Conservation (phyloP, 2,797 vertebrate genomes). For the Sebastes nivosus region DNA sequence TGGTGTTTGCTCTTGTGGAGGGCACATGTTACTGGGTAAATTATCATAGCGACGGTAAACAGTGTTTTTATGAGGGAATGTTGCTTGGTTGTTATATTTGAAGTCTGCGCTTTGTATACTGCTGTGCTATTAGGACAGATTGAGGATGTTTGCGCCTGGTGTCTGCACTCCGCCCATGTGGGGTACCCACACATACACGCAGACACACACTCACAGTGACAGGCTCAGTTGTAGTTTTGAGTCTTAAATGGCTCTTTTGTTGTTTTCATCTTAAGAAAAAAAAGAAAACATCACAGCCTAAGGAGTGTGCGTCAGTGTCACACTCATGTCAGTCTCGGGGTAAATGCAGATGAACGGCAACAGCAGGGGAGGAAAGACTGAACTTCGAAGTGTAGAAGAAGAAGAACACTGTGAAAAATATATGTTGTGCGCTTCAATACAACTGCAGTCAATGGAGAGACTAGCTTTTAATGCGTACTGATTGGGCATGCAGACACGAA, state of each 20-base stretch:
- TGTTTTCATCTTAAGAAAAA: constrained; percentile 60
- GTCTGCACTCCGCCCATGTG: constrained; percentile 76
- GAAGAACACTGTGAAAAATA: constrained; percentile 36
- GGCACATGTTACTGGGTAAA: constrained; percentile 83
- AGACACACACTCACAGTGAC: constrained; percentile 43
- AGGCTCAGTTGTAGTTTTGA: constrained; percentile 62
- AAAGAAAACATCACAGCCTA: constrained; percentile 55
- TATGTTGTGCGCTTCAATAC: constrained; percentile 15
- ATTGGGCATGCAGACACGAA: constrained; percentile 16
- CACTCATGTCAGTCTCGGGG: constrained; percentile 66
- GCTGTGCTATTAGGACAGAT: constrained; percentile 78
- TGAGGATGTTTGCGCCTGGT: constrained; percentile 82
- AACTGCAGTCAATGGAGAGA: not conserved
- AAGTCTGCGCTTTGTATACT: constrained; percentile 73
- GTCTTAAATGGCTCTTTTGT: constrained; percentile 71
- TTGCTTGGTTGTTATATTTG: constrained; percentile 69
- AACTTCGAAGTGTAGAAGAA: constrained; percentile 35
- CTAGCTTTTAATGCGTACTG: constrained; percentile 21
- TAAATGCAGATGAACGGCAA: constrained; percentile 67
- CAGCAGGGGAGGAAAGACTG: constrained; percentile 57
- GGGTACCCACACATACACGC: constrained; percentile 51
- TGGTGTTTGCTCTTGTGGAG: constrained; percentile 78
- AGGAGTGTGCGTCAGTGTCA: constrained; percentile 65
- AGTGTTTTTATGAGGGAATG: constrained; percentile 77
- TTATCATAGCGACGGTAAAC: constrained; percentile 81